These are phyloP conservation scores for Vespertilio murinus DNA, from an alignment of 2,797 vertebrate genomes.

Conservation along the genomic window DNA sequence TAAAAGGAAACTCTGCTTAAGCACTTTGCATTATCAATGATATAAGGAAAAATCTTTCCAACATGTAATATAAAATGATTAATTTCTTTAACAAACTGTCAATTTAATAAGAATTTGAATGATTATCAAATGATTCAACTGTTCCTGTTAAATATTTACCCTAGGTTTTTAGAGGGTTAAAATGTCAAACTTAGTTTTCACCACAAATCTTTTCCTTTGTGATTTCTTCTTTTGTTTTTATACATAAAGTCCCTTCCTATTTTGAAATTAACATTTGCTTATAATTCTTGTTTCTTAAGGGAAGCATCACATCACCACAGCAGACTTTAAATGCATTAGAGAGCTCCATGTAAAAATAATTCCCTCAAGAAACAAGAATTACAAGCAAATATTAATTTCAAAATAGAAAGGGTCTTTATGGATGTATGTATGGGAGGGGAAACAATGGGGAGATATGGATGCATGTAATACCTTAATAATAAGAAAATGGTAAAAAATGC, in stretches of 20 bases:
- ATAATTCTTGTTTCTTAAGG: not conserved
- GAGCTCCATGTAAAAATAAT: not conserved
- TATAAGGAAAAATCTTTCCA: not conserved
- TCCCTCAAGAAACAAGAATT: not conserved
- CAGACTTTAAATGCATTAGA: not conserved
- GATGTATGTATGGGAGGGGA: too few relatives aligned
- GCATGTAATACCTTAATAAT: too few relatives aligned
- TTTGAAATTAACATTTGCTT: not conserved
- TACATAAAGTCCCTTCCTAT: not conserved
- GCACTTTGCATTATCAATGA: not conserved
- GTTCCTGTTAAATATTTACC: not conserved
- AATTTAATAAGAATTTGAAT: not conserved
- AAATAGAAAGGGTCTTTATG: not conserved
- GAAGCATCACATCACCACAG: too few relatives aligned
- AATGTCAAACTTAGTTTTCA: not conserved
- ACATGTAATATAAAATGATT: not conserved
- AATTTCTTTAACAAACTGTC: not conserved
- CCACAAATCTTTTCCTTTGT: not conserved
- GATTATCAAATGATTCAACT: too few relatives aligned
- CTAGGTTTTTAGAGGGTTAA: not conserved
- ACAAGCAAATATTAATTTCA: not conserved
- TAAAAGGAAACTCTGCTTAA: not conserved
- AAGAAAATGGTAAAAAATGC: too few relatives aligned
- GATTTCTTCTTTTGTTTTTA: not conserved
- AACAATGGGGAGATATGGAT: too few relatives aligned